Base-by-base conservation (phyloP, 2,888 invertebrate genomes). In the Incurvaria masculella region DNA sequence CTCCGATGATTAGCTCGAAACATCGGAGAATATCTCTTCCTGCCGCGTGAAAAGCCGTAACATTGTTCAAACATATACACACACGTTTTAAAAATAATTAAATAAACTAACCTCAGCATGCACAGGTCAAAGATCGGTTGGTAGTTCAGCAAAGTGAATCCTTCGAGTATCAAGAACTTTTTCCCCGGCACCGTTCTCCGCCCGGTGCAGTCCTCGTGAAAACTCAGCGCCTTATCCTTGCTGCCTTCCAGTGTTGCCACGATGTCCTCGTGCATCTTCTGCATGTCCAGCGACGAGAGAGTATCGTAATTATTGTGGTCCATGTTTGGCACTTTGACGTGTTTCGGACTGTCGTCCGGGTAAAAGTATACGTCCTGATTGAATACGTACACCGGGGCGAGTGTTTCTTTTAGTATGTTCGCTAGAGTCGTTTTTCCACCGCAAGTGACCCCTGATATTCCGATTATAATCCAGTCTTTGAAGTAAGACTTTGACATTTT, bases 401-500 rank as follows among this genome's bases (percentile, higher is more conserved):
- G 65, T 21, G 54, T 60, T 1, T 69, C 60, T 4, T 65, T 68
- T 17, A 93, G 61, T 49, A 72, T 71, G 46, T 75, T 78, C 0
- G 89, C 82, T 33, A 91, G 62, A 0, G 89, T 86, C 0, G 91
- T 89, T 70, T 94, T 94, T 1, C 94, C 94, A 18, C 91, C 88
- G 59, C 90, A 90, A 0, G 93, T 93, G 2, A 88, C 88, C 1
- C 94, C 91, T 38, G 88, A 85, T 53, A 93, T 81, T 6, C 90
- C 91, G 50, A 88, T 69, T 46, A 87, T 68, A 38, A 83, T 56
- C 81, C 81, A 83, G 4, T 33, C 14, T 33, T 33, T 33, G 33
- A 14, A 23, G 23, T 23, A 5, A 23, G n/a, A n/a, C n/a, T n/a
- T n/a, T n/a, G n/a, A n/a, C n/a, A n/a, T n/a, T n/a, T n/a, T n/a